These are phyloP conservation scores for Acipenser ruthenus DNA, from an alignment of 2,797 vertebrate species.

Conservation along the genomic window DNA sequence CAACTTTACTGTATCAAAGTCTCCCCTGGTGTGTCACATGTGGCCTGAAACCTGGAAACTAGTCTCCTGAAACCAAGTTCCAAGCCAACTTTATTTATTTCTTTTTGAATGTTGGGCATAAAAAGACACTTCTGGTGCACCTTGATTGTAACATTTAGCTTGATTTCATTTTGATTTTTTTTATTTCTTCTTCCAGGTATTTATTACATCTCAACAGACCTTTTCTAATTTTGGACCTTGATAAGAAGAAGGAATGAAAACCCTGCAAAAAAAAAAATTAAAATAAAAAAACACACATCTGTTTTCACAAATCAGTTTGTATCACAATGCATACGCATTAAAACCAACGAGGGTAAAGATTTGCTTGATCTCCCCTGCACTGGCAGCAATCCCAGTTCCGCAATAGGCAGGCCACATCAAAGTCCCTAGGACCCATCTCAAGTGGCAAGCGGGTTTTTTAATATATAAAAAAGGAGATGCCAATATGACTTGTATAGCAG, in stretches of 20 bases:
- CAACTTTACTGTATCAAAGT: no score
- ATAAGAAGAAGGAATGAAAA: background rate
- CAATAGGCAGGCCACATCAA: background rate
- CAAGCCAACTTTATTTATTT: background rate
- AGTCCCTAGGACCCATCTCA: background rate
- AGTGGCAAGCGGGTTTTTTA: background rate
- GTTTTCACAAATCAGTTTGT: conserved; percentile 8
- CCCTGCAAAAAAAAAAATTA: conserved; percentile 21
- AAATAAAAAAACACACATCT: conserved; percentile 14
- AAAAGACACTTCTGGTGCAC: no score
- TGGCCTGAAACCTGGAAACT: background rate
- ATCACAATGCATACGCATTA: conserved; percentile 6
- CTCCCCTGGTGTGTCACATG: no score
- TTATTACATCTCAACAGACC: no score
- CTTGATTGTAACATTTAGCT: no score
- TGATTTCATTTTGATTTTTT: no score
- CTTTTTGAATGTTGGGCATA: no score
- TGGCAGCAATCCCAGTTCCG: background rate
- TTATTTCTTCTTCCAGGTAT: no score
- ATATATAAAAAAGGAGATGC: background rate
- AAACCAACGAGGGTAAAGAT: conserved; percentile 4
- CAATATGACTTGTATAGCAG: background rate
- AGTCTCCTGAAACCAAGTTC: no score
- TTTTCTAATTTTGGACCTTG: conserved; percentile 12
- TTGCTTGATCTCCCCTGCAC: conserved; percentile 10